A percentile compares a stretch with the other conserved stretches of the same genome.
These are phyloP conservation scores for Eulemur albifrons DNA, from an alignment of 2,797 vertebrate species.

Conservation along the genomic window DNA sequence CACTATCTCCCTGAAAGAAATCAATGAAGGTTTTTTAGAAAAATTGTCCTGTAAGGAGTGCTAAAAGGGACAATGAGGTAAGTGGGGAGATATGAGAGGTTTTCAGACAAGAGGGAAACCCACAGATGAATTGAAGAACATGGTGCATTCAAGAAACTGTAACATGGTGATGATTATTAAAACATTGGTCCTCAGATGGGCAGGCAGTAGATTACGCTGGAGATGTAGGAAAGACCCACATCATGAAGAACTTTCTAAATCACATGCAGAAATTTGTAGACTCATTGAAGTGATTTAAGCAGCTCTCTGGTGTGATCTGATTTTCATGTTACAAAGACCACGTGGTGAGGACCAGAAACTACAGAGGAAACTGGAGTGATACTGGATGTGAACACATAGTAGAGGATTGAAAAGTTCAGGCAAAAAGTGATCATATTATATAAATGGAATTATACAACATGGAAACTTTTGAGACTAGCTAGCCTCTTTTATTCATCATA, in stretches of 20 bases:
- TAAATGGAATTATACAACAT: neutral
- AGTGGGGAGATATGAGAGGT: neutral
- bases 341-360: neutral
- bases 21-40: neutral
- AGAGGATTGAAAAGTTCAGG: neutral
- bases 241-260: constrained; percentile 8
- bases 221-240: neutral
- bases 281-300: neutral
- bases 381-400: neutral
- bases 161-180: neutral
- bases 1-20: neutral
- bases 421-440: neutral
- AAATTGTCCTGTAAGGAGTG: neutral
- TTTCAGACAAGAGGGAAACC: neutral
- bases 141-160: neutral
- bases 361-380: neutral
- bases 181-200: neutral
- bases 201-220: neutral
- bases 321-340: neutral
- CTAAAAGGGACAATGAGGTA: neutral
- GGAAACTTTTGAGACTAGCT: neutral
- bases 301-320: neutral
- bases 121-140: neutral
- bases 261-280: neutral
- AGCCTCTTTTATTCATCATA: neutral